phyloP scores from a whole-genome alignment of 2,113 vertebrate species.

The Myotis yumanensis region DNA sequence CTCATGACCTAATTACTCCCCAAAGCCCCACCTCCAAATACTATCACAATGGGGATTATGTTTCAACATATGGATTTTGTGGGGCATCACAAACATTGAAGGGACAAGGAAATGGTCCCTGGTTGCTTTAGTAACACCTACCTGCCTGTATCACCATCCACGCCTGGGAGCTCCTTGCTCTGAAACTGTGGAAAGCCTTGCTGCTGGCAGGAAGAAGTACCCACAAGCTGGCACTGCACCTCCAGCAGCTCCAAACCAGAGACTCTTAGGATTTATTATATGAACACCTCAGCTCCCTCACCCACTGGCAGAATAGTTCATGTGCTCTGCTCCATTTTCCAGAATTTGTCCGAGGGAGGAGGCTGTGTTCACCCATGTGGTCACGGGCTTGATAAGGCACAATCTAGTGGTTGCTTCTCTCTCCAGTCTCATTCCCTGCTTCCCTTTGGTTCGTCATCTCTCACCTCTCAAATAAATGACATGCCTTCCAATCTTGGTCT shows the following conservation, averaged over 20 bases:
- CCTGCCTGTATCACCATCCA: no score
- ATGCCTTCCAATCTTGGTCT: fast-evolving
- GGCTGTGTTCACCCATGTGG: not conserved
- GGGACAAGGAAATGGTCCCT: not conserved
- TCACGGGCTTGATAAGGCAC: not conserved
- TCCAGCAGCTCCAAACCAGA: no score
- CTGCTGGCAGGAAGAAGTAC: not conserved
- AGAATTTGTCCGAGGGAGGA: not conserved
- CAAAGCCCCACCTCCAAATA: not conserved
- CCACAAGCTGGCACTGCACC: not conserved
- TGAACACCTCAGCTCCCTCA: fast-evolving
- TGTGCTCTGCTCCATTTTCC: not conserved
- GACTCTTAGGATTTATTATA: not conserved
- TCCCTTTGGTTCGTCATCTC: not conserved
- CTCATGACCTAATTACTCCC: not conserved
- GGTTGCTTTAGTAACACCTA: not conserved
- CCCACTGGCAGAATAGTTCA: fast-evolving
- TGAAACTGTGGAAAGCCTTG: not conserved
- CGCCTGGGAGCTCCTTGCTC: not conserved
- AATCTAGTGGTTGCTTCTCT: fast-evolving
- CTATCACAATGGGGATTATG: not conserved
- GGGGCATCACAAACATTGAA: no score
- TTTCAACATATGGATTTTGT: not conserved
- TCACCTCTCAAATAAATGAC: not conserved
- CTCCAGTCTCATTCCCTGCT: no score